These are phyloP conservation scores for Sepiola atlantica DNA, from an alignment of 2,888 invertebrate species.

Conservation along the genomic window DNA sequence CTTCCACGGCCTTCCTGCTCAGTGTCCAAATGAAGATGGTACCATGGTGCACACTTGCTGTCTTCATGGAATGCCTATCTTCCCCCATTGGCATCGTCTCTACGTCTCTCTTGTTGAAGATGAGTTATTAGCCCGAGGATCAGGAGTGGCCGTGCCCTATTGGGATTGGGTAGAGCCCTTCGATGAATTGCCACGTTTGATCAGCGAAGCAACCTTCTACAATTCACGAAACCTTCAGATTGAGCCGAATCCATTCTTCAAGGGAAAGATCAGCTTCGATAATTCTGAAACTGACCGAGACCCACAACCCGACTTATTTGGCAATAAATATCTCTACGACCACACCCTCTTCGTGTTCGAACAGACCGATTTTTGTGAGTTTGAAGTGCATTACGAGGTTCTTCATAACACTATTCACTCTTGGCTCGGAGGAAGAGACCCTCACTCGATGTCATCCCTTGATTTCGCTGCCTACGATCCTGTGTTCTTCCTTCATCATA, in stretches of 20 bases:
- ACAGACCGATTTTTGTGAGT: conserved; percentile 49
- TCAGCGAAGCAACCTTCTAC: conserved; percentile 51
- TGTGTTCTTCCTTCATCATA: conserved; percentile 49
- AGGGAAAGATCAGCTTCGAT: conserved; percentile 49
- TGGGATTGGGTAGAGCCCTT: conserved; percentile 56
- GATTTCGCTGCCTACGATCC: conserved; percentile 49
- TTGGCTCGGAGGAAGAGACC: conserved; percentile 46
- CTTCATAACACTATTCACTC: conserved; percentile 49
- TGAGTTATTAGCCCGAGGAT: conserved; percentile 53
- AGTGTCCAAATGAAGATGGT: conserved; percentile 50
- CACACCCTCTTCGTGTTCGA: conserved; percentile 46
- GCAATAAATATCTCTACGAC: conserved; percentile 45
- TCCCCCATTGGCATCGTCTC: conserved; percentile 56
- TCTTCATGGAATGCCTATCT: conserved; percentile 54
- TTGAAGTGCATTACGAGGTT: conserved; percentile 49
- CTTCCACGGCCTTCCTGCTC: conserved; percentile 55
- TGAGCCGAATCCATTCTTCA: conserved; percentile 53
- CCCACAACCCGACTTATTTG: conserved; percentile 41
- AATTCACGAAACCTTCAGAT: conserved; percentile 52
- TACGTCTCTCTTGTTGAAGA: conserved; percentile 55
- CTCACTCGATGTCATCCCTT: conserved; percentile 47
- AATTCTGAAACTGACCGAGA: conserved; percentile 44
- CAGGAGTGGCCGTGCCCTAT: conserved; percentile 53
- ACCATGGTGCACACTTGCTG: conserved; percentile 54
- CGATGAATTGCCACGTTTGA: conserved; percentile 50